Evolutionary conservation across 2,797 vertebrate genomes (phyloP).

Genomic region (Labroides dimidiatus): DNA sequence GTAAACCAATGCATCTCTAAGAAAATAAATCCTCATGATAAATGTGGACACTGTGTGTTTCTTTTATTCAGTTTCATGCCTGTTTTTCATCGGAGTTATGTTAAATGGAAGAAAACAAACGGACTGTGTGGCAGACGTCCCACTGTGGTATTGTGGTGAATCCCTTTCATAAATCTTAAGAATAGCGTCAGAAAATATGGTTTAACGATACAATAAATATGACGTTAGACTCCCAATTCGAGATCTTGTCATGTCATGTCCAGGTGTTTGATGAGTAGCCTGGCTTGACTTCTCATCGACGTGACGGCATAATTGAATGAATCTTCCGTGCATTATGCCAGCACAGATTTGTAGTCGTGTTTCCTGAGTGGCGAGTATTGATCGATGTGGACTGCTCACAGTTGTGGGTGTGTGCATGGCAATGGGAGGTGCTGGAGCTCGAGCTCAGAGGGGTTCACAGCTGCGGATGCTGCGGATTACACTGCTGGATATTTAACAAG

Average conservation of each 20-base stretch:
- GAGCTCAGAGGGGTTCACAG: conserved; percentile 30
- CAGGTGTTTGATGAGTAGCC: conserved; percentile 23
- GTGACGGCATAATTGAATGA: conserved; percentile 40
- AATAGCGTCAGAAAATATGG: conserved; percentile 11
- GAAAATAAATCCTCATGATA: conserved; percentile 80
- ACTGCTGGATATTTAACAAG: conserved; percentile 40
- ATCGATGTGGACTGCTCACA: conserved; percentile 39
- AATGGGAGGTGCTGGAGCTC: conserved; percentile 27
- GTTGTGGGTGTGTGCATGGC: conserved; percentile 33
- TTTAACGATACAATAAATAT: neutral
- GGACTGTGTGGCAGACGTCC: conserved; percentile 6
- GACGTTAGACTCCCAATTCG: neutral
- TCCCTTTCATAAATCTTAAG: neutral
- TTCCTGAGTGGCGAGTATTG: conserved; percentile 47
- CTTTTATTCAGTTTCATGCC: conserved; percentile 18
- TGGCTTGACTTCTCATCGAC: conserved; percentile 8
- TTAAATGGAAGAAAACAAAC: conserved; percentile 25
- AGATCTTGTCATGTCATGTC: neutral
- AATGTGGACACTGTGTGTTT: conserved; percentile 48
- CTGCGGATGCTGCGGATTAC: conserved; percentile 38
- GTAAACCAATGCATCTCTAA: conserved; percentile 81
- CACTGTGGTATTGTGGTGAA: conserved; percentile 20
- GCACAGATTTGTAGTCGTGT: conserved; percentile 22
- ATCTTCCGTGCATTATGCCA: conserved; percentile 26
- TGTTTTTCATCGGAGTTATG: neutral